phyloP scores from a whole-genome alignment of 2,797 vertebrate species.

The Myotis daubentonii region DNA sequence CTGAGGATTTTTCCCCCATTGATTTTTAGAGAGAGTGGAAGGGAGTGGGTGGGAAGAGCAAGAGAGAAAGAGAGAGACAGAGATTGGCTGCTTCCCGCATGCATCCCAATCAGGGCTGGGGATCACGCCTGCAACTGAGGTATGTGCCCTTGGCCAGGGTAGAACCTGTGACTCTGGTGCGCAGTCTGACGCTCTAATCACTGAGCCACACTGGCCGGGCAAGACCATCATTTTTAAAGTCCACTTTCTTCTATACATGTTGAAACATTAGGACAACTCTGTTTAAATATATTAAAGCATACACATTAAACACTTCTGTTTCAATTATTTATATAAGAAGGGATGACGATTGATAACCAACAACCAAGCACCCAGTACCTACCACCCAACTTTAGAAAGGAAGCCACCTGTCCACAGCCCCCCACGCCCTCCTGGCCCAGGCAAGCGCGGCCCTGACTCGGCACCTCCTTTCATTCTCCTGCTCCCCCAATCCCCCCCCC shows the following conservation, averaged over 20 bases:
- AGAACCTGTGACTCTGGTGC: not conserved
- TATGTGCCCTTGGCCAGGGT: not conserved
- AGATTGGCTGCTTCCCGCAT: not conserved
- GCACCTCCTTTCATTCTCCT: not conserved
- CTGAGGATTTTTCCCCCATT: not conserved
- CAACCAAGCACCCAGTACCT: not conserved
- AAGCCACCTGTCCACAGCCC: not conserved
- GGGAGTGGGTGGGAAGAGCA: not conserved
- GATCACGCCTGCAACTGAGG: not conserved
- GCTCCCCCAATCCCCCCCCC: accelerated
- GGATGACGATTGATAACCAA: not conserved
- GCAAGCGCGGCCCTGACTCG: not conserved
- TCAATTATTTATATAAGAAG: not conserved
- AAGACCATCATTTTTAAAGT: not conserved
- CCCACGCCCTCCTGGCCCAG: accelerated
- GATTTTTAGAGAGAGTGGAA: not conserved
- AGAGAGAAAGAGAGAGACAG: not conserved
- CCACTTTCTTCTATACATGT: not conserved
- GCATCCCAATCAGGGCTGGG: not conserved
- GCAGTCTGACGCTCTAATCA: not conserved
- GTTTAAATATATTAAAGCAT: not conserved
- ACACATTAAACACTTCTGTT: not conserved
- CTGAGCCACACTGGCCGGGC: not conserved
- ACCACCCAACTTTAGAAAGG: not conserved
- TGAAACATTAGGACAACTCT: not conserved